Conservation (phyloP, 2,797 vertebrate genomes). For the Falco concolor region DNA sequence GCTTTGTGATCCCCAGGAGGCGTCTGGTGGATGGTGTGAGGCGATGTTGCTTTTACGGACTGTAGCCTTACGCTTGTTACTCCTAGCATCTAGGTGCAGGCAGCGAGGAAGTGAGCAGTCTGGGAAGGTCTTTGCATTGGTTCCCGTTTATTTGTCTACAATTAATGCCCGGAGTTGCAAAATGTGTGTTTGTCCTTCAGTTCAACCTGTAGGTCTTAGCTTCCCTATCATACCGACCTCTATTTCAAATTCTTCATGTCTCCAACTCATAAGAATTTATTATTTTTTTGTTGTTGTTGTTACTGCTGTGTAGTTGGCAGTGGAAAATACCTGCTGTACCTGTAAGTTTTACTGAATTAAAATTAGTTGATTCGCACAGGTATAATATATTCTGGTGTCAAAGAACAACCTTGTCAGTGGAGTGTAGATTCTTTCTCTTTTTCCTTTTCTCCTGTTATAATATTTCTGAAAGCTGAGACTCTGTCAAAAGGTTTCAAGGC, state of each 20-base stretch:
- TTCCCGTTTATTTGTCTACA: neutral
- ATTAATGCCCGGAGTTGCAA: neutral
- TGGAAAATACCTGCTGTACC: neutral
- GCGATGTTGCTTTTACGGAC: rapidly evolving
- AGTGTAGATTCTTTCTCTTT: neutral
- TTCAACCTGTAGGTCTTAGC: neutral
- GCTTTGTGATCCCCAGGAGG: neutral
- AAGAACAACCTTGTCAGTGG: neutral
- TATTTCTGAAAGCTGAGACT: conserved; percentile 19
- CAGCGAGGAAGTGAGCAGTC: neutral
- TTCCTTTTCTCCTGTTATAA: neutral
- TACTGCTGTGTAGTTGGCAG: neutral
- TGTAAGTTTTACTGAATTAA: neutral
- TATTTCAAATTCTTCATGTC: neutral
- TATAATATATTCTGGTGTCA: neutral
- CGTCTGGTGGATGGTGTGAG: neutral
- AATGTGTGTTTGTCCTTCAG: neutral
- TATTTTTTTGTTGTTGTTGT: neutral
- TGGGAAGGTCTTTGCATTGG: neutral
- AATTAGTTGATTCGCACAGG: neutral
- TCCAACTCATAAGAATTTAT: neutral
- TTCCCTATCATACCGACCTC: neutral
- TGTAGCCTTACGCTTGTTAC: neutral
- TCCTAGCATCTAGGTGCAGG: neutral
- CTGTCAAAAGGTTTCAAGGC: neutral